Evolutionary conservation across 2,113 vertebrate species (phyloP).

Genomic region (human): DNA sequence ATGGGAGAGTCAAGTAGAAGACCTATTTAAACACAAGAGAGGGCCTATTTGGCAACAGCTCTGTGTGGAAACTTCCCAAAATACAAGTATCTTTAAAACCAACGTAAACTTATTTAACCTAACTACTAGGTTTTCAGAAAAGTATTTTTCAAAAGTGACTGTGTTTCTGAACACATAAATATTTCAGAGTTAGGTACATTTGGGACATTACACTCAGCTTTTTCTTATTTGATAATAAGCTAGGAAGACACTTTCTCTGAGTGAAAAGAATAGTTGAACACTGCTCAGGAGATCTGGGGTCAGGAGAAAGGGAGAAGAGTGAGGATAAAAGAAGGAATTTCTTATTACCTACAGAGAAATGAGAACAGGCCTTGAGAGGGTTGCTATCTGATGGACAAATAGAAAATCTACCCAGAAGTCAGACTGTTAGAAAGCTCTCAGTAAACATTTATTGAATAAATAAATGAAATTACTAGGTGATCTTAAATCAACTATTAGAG

Average conservation of each 20-base stretch:
- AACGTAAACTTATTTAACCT: background rate
- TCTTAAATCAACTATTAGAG: background rate
- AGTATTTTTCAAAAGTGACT: slow-evolving; percentile 7
- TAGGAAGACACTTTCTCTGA: slow-evolving; percentile 25
- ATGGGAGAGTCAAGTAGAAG: background rate
- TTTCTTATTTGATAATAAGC: slow-evolving; percentile 1
- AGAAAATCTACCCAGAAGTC: background rate
- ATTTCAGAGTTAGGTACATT: slow-evolving; percentile 36
- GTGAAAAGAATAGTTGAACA: background rate
- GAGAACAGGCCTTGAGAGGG: background rate
- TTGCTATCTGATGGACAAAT: background rate
- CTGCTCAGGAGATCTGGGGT: background rate
- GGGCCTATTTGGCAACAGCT: slow-evolving; percentile 50
- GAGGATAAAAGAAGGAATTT: background rate
- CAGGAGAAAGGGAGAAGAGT: background rate
- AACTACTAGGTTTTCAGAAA: background rate
- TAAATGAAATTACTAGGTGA: slow-evolving; percentile 5
- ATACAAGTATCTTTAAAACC: slow-evolving; percentile 21
- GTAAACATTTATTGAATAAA: background rate
- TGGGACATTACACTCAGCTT: background rate
- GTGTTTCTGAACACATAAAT: slow-evolving; percentile 21
- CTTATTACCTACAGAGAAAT: background rate
- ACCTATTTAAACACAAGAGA: slow-evolving; percentile 48
- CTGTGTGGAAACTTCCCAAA: slow-evolving; percentile 47
- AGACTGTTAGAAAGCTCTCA: background rate